Percentiles rank a stretch among this genome's conserved stretches.
Conservation (phyloP, 2,888 invertebrate species). For the Amphipyra berbera region DNA sequence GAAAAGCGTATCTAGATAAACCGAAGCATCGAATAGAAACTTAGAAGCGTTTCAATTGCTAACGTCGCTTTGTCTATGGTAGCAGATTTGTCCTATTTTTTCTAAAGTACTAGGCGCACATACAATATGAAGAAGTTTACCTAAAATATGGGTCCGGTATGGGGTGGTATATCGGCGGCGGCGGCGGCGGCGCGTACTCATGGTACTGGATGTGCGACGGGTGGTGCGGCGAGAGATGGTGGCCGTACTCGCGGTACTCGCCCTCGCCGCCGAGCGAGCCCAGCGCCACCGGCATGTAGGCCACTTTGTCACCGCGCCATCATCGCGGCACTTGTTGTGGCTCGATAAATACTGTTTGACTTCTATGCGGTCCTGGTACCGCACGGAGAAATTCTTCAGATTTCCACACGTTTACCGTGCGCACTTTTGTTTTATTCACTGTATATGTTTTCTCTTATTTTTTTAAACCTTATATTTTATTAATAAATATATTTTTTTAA, state of each 20-base stretch:
- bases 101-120: conserved; percentile 43
- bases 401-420: not conserved
- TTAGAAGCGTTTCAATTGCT: no score
- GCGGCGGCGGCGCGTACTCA: conserved; percentile 90
- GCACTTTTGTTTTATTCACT: conserved; percentile 1
- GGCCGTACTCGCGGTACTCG: conserved; percentile 88
- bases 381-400: conserved; percentile 15
- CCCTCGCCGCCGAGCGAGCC: conserved; percentile 91
- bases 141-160: conserved; percentile 85
- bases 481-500: conserved; percentile 15
- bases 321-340: conserved; percentile 60
- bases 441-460: conserved; percentile 12
- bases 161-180: conserved; percentile 84
- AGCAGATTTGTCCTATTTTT: not conserved
- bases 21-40: no score
- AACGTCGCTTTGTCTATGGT: no score
- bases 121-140: conserved; percentile 64
- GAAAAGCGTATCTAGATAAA: no score
- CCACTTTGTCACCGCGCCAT: conserved; percentile 91
- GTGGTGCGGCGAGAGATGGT: conserved; percentile 87
- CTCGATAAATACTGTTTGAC: conserved; percentile 26
- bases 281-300: conserved; percentile 91
- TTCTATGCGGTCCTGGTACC: conserved; percentile 65
- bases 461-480: conserved; percentile 7
- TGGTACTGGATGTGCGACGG: conserved; percentile 81